Conservation (phyloP, 2,888 invertebrate genomes). For the Vannuccia rotundouncinata region DNA sequence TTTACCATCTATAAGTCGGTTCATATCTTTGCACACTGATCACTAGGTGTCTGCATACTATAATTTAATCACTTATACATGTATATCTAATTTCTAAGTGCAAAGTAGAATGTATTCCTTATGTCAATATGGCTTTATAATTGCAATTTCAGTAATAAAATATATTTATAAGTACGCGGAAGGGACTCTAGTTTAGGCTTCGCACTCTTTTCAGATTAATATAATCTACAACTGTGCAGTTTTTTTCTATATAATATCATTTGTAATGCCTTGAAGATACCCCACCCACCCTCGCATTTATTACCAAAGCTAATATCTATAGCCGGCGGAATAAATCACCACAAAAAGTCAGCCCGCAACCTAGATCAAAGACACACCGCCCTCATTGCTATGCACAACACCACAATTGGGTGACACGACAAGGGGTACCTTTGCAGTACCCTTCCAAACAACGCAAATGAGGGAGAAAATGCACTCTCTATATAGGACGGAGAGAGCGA, state of each 20-base stretch:
- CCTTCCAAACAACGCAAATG: neutral
- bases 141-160: neutral
- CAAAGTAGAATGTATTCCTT: neutral
- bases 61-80: too few species aligned
- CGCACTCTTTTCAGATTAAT: neutral
- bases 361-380: neutral
- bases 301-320: neutral
- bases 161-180: neutral
- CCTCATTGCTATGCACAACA: neutral
- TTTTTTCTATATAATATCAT: neutral
- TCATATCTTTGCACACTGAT: too few species aligned
- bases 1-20: too few species aligned
- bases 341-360: too few species aligned
- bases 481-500: too few species aligned
- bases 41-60: too few species aligned
- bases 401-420: neutral
- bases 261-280: neutral
- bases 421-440: neutral
- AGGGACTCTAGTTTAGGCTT: neutral
- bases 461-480: neutral
- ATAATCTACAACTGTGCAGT: neutral
- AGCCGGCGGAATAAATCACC: neutral
- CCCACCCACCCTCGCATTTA: too few species aligned
- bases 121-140: neutral
- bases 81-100: neutral